These are phyloP conservation scores for mouse (Mus musculus) DNA, from an alignment of 2,113 vertebrate species.

Conservation along the genomic window GRCm39 chrX:102850501-102851000, in stretches of 20 bases:
- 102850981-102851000: slow-evolving; percentile 34
- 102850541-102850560: not conserved
- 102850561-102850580: slow-evolving; percentile 9
- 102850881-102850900: slow-evolving; percentile 54
- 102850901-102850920: slow-evolving; percentile 48
- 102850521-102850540: not conserved
- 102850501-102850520: not conserved
- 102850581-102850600: not conserved
- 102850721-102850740: slow-evolving; percentile 10
- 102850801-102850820: slow-evolving; percentile 6
- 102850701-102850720: not conserved
- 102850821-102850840: slow-evolving; percentile 46
- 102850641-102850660: slow-evolving; percentile 15
- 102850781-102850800: slow-evolving; percentile 14
- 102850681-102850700: slow-evolving; percentile 2
- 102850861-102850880: not conserved
- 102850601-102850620: slow-evolving; percentile 29
- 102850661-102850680: not conserved
- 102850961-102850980: slow-evolving; percentile 46
- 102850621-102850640: slow-evolving; percentile 49
- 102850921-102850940: slow-evolving; percentile 22
- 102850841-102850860: slow-evolving; percentile 37
- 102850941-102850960: not conserved
- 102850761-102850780: slow-evolving; percentile 27
- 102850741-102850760: slow-evolving; percentile 17